Base-by-base conservation (phyloP, 2,113 vertebrate species). In the Circaetus gallicus region DNA sequence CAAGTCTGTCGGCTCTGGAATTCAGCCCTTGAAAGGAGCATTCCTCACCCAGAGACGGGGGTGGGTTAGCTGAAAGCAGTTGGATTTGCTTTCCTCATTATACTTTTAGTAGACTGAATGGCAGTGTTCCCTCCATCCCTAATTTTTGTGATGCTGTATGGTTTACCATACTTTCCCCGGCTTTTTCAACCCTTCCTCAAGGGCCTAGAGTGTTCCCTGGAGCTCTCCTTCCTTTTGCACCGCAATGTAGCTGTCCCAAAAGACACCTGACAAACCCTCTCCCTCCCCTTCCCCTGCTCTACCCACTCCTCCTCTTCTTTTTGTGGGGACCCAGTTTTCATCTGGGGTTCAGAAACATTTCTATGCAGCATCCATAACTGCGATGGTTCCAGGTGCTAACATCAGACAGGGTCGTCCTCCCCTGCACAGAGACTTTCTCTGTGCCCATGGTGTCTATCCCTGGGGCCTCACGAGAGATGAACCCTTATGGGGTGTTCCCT, bases 11-110 rank as follows among this genome's bases (percentile, higher is more conserved):
- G 6, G 84, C 77, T 82, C 91, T 92, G 92, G 83, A 96, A 96
- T 95, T 94, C 85, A 87, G 91, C 90, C 89, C 87, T 94, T 96
- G 94, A 95, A 92, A 88, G 81, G 86, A 94, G 81, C 2, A 29
- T 78, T 97, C 69, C 77, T 94, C 80, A 80, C 56, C 65, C 82
- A 89, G 61, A 90, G 28, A 70, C 17, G 2, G 10, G n/a, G 76
- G 91, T 91, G 58, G 26, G 55, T 89, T 91, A 86, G 73, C 82
- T 72, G 82, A 82, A 82, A 93, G 66, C 91, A 92, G 56, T 52
- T 91, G 82, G 72, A 72, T 91, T 96, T 86, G 61, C 79, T 96
- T 94, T 92, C 83, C 88, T 91, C 90, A 21, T 90, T 93, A 82
- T 59, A 50, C 38, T 93, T 76, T 11, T 43, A 78, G 66, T 43